Evolutionary conservation across 2,113 vertebrate species (phyloP).

Genomic region (Cyphomyrus discorhynchus): DNA sequence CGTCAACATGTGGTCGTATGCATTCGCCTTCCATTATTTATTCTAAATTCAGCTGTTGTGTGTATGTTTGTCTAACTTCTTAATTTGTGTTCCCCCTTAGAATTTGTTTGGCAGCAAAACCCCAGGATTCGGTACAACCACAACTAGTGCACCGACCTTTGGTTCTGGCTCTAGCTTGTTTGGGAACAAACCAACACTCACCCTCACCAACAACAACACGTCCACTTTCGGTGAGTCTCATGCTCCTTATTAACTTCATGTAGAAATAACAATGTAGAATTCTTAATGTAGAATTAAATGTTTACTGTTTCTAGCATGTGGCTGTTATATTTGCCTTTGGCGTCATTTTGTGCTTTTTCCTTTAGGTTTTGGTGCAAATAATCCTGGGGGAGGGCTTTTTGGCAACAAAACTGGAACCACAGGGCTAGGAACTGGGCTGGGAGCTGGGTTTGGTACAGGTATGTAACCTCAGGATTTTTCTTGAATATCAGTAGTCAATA

Average conservation of each 20-base stretch:
- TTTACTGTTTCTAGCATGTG: neutral
- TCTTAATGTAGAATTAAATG: too few relatives aligned
- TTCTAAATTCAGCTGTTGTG: neutral
- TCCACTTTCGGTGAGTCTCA: slow-evolving; percentile 63
- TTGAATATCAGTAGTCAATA: neutral
- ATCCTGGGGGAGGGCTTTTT: slow-evolving; percentile 74
- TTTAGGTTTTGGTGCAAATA: slow-evolving; percentile 76
- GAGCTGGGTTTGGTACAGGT: slow-evolving; percentile 84
- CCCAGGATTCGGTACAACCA: slow-evolving; percentile 82
- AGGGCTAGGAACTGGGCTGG: slow-evolving; percentile 75
- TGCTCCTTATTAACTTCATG: neutral
- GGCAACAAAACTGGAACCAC: slow-evolving; percentile 78
- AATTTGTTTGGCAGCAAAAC: slow-evolving; percentile 88
- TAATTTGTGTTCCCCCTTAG: slow-evolving; percentile 46
- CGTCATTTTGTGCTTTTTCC: neutral
- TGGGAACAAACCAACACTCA: slow-evolving; percentile 72
- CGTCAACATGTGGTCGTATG: slow-evolving; percentile 23
- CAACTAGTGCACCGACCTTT: slow-evolving; percentile 85
- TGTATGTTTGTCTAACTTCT: neutral
- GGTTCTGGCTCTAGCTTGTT: slow-evolving; percentile 81
- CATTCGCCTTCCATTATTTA: neutral
- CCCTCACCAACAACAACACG: slow-evolving; percentile 62
- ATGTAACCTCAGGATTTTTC: slow-evolving; percentile 21
- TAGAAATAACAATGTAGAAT: neutral
- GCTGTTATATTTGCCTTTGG: neutral